phyloP scores from a whole-genome alignment of 2,797 vertebrate species.

The Oryzias sinensis region DNA sequence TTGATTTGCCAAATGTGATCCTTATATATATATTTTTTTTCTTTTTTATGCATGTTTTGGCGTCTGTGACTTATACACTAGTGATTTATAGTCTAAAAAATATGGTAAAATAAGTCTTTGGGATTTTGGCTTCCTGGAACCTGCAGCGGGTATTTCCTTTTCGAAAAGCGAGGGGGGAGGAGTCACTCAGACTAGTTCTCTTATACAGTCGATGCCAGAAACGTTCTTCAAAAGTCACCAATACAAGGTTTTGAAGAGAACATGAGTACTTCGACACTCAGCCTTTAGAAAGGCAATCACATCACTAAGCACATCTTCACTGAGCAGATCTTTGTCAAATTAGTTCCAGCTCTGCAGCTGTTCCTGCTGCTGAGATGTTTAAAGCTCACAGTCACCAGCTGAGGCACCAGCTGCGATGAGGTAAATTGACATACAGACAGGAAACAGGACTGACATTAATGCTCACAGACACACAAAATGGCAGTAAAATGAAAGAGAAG shows the following conservation, averaged over 20 bases:
- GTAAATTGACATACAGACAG: conserved; percentile 5
- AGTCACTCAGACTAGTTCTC: too few species aligned
- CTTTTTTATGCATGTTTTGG: too few species aligned
- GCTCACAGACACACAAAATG: neutral
- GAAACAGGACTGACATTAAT: neutral
- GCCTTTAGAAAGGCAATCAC: conserved; percentile 36
- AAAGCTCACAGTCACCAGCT: neutral
- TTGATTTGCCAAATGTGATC: too few species aligned
- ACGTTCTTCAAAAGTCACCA: conserved; percentile 14
- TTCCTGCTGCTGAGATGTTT: conserved; percentile 19
- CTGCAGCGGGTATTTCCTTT: too few species aligned
- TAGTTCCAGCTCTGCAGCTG: conserved; percentile 12
- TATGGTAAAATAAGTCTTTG: too few species aligned
- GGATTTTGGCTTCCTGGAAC: too few species aligned
- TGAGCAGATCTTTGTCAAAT: conserved; percentile 1
- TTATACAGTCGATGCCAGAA: too few species aligned
- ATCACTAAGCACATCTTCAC: conserved; percentile 4
- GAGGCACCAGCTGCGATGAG: conserved; percentile 29
- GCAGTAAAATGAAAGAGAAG: neutral
- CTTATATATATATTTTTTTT: too few species aligned
- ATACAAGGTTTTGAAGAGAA: conserved; percentile 31
- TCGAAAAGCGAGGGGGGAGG: too few species aligned
- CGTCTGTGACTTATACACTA: too few species aligned
- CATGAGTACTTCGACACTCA: conserved; percentile 24
- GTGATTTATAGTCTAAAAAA: too few species aligned